Conservation (phyloP, 2,797 vertebrate genomes). For the Anabacerthia variegaticeps region DNA sequence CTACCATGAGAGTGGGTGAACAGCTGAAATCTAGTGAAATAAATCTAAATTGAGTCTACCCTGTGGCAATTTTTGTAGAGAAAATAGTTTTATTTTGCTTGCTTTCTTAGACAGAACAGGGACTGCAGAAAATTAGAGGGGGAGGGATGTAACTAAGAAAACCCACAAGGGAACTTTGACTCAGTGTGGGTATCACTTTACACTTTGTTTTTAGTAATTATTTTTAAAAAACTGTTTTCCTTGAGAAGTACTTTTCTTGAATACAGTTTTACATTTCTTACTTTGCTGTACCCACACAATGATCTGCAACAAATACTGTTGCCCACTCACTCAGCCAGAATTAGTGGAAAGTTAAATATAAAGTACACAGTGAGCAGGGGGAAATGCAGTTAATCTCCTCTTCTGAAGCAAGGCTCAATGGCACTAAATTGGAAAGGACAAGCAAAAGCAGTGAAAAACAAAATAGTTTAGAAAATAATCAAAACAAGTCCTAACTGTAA, state of each 20-base stretch:
- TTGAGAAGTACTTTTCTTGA: background rate
- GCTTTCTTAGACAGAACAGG: background rate
- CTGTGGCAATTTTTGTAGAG: background rate
- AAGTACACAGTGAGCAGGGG: background rate
- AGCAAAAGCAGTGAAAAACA: background rate
- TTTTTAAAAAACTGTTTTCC: background rate
- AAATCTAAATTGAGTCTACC: too few relatives aligned
- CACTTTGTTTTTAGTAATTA: background rate
- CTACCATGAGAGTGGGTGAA: background rate
- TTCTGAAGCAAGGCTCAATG: background rate
- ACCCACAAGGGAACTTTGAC: background rate
- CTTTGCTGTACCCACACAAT: background rate
- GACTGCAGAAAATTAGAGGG: background rate
- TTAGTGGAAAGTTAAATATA: background rate
- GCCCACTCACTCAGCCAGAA: constrained; percentile 20
- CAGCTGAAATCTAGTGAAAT: background rate
- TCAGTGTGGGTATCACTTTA: background rate
- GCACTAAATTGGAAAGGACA: background rate
- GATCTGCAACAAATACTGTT: background rate
- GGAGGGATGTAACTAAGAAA: background rate
- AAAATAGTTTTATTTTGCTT: background rate
- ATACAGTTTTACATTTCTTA: background rate
- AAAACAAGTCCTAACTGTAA: background rate
- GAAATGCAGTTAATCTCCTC: background rate
- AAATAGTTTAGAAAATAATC: background rate